Conservation (phyloP, 1,140 invertebrate species). For the Paraescarpia echinospica region DNA sequence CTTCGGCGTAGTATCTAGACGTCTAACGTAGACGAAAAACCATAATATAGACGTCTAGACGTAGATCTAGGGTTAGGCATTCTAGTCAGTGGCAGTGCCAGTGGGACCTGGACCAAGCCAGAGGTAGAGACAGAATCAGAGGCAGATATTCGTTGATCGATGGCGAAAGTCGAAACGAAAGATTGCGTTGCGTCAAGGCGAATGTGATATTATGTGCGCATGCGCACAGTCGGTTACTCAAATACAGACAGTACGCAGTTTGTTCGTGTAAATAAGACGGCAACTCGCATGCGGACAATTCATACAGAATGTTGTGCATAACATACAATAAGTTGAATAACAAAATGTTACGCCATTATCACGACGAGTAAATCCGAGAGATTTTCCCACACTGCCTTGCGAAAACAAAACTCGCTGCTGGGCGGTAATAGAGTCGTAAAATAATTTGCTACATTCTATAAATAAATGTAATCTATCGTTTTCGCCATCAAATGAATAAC, state of each 20-base stretch:
- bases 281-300: neutral
- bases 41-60: no score
- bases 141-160: neutral
- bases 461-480: neutral
- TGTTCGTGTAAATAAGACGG: neutral
- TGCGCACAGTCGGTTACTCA: neutral
- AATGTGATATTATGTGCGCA: neutral
- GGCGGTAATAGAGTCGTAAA: neutral
- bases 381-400: constrained; percentile 3
- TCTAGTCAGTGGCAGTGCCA: no score
- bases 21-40: no score
- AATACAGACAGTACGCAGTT: neutral
- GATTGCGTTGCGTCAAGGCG: no score
- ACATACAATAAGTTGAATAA: neutral
- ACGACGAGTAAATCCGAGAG: neutral
- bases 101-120: no score
- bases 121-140: no score
- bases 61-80: no score
- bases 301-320: neutral
- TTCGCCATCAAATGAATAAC: neutral
- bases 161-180: neutral
- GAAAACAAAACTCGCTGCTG: neutral
- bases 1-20: neutral
- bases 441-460: neutral
- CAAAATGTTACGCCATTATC: neutral